Conservation (phyloP, 2,888 invertebrate species). For the Strigamia maritima region DNA sequence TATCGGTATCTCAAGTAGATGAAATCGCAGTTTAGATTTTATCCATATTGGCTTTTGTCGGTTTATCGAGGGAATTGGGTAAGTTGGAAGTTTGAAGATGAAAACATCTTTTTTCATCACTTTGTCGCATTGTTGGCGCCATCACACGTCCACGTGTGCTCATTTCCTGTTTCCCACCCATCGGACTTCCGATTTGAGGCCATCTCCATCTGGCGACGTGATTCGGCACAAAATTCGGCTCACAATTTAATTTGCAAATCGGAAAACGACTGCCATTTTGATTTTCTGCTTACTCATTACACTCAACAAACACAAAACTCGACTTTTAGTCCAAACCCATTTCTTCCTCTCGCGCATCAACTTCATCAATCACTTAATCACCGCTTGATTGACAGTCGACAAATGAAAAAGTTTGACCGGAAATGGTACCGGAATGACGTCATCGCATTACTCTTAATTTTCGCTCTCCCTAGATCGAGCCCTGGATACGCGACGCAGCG, state of each 20-base stretch:
- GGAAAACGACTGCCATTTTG: conserved; percentile 2
- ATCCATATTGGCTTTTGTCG: too few relatives aligned
- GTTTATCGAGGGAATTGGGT: too few relatives aligned
- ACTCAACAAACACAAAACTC: neutral
- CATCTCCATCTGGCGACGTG: conserved; percentile 6
- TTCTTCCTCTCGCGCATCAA: neutral
- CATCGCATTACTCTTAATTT: conserved; percentile 1
- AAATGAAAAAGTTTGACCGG: conserved; percentile 29
- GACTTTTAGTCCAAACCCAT: neutral
- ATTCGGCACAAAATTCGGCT: neutral
- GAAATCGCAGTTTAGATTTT: too few relatives aligned
- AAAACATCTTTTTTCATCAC: neutral
- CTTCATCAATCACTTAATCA: conserved; percentile 23
- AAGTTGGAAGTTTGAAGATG: too few relatives aligned
- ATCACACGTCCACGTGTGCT: neutral
- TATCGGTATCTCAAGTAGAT: too few relatives aligned
- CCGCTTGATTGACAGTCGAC: neutral
- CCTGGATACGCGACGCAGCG: too few relatives aligned
- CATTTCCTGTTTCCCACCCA: neutral
- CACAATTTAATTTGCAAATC: neutral
- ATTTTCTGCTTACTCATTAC: conserved; percentile 14
- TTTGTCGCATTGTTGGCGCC: neutral
- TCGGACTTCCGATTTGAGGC: neutral
- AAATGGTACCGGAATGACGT: neutral
- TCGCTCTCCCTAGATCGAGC: neutral